Percentiles rank a stretch among this genome's conserved stretches.
Conservation (phyloP, 2,888 invertebrate genomes). For the Mythimna impura region DNA sequence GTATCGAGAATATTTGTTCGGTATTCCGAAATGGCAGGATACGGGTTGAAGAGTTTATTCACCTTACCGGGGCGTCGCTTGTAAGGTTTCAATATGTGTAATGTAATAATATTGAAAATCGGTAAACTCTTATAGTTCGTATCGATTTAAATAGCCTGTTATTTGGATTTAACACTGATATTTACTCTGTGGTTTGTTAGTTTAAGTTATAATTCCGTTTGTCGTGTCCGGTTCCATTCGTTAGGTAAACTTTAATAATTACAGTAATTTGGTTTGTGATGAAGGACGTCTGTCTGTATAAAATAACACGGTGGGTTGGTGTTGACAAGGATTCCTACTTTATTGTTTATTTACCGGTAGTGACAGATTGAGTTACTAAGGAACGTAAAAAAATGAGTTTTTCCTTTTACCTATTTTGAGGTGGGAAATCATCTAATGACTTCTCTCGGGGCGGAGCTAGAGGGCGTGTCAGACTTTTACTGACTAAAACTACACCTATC, state of each 20-base stretch:
- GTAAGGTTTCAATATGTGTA: slow-evolving; percentile 51
- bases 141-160: slow-evolving; percentile 25
- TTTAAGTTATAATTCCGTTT: slow-evolving; percentile 34
- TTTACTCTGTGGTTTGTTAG: slow-evolving; percentile 22
- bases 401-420: neutral
- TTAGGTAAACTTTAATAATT: slow-evolving; percentile 50
- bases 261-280: slow-evolving; percentile 52
- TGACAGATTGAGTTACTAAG: slow-evolving; percentile 40
- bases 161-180: slow-evolving; percentile 20
- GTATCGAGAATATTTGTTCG: slow-evolving; percentile 37
- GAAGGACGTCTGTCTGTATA: slow-evolving; percentile 41
- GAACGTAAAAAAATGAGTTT: slow-evolving; percentile 7
- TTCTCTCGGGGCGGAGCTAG: too few relatives aligned
- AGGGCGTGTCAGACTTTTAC: too few relatives aligned
- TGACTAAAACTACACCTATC: too few relatives aligned
- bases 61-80: slow-evolving; percentile 36
- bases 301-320: slow-evolving; percentile 23
- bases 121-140: slow-evolving; percentile 12
- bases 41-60: slow-evolving; percentile 45
- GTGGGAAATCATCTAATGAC: too few relatives aligned
- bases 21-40: slow-evolving; percentile 43
- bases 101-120: slow-evolving; percentile 49
- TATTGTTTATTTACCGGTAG: slow-evolving; percentile 18
- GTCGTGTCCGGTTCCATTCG: slow-evolving; percentile 33
- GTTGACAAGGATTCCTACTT: slow-evolving; percentile 23